Evolutionary conservation across 2,797 vertebrate genomes (phyloP).

Genomic region (Ctenosaura bakeri): DNA sequence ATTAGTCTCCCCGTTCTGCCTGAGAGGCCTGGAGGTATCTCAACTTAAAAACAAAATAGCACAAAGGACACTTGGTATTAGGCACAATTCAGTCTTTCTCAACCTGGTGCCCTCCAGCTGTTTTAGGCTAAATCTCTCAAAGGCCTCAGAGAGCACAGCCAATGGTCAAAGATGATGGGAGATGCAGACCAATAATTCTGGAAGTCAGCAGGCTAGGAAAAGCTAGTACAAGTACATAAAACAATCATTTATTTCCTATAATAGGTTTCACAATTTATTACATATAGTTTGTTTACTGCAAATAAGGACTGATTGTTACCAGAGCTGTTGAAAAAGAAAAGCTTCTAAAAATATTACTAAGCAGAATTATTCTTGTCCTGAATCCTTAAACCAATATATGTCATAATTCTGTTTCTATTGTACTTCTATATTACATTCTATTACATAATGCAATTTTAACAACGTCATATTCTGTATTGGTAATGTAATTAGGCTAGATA

Average conservation of each 20-base stretch:
- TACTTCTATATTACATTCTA: too few species aligned
- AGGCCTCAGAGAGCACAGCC: background rate
- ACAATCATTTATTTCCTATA: background rate
- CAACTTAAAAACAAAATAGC: constrained; percentile 46
- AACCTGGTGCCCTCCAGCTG: background rate
- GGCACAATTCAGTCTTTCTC: too few species aligned
- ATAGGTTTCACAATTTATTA: background rate
- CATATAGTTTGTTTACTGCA: background rate
- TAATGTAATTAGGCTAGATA: constrained; percentile 14
- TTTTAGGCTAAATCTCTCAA: background rate
- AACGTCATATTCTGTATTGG: too few species aligned
- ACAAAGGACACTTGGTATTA: background rate
- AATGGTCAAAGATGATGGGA: background rate
- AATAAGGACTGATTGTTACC: background rate
- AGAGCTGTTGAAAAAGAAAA: background rate
- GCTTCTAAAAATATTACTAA: background rate
- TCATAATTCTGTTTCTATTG: too few species aligned
- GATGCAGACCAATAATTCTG: too few species aligned
- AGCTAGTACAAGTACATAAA: background rate
- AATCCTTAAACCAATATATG: constrained; percentile 23
- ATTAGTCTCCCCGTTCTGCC: constrained; percentile 17
- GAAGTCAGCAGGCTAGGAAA: background rate
- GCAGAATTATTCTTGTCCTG: background rate
- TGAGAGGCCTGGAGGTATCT: constrained; percentile 29
- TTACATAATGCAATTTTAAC: too few species aligned